phyloP scores from a whole-genome alignment of 1,140 invertebrate species.

The Chrysopa pallens region DNA sequence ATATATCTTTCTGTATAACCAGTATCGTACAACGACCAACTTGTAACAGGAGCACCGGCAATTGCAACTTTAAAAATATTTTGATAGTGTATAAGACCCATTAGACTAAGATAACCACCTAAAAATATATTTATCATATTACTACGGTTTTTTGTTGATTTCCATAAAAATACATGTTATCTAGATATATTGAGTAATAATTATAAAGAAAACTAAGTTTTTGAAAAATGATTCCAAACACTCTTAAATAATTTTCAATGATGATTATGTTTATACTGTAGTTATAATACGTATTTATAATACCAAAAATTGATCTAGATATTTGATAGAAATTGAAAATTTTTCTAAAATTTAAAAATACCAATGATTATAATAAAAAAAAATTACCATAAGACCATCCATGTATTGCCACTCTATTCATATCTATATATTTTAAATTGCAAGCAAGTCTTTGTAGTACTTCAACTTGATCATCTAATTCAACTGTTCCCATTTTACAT shows the following conservation, averaged over 20 bases:
- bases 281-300: no score
- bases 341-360: not conserved
- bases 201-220: no score
- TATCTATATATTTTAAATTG: slow-evolving; percentile 73
- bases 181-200: no score
- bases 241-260: no score
- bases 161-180: no score
- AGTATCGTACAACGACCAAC: slow-evolving; percentile 84
- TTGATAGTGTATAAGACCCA: slow-evolving; percentile 67
- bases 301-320: no score
- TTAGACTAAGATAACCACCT: slow-evolving; percentile 68
- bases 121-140: slow-evolving; percentile 5
- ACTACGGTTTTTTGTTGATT: no score
- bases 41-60: slow-evolving; percentile 92
- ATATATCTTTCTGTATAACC: slow-evolving; percentile 97
- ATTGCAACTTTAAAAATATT: slow-evolving; percentile 78
- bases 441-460: slow-evolving; percentile 76
- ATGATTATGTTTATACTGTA: no score
- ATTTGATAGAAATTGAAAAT: not conserved
- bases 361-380: no score
- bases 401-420: slow-evolving; percentile 82
- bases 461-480: slow-evolving; percentile 92
- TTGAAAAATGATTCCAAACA: no score
- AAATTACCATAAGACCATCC: slow-evolving; percentile 91
- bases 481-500: slow-evolving; percentile 83